Evolutionary conservation across 2,113 vertebrate species (phyloP).

Genomic region (Corvus cornix): DNA sequence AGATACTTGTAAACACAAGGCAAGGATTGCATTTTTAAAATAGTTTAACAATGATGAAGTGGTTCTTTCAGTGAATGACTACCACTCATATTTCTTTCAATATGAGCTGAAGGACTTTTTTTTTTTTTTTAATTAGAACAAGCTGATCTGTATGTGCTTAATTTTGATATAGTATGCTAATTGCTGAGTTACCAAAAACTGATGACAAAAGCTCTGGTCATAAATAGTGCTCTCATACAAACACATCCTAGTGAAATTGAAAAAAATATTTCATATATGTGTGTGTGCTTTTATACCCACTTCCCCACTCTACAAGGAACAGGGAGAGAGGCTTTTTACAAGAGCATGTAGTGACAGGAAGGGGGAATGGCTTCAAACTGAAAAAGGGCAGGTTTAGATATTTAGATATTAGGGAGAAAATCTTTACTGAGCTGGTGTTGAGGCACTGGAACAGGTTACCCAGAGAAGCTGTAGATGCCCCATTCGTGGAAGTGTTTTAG

Average conservation of each 20-base stretch:
- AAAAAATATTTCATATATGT: not conserved
- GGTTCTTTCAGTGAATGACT: not conserved
- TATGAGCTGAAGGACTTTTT: not conserved
- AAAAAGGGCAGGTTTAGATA: not conserved
- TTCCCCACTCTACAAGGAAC: not conserved
- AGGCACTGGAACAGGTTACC: not conserved
- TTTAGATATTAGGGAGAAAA: not conserved
- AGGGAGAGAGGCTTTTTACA: not conserved
- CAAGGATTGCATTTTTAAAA: not conserved
- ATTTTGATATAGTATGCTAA: not conserved
- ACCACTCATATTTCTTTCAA: not conserved
- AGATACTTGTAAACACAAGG: not conserved
- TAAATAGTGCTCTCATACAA: not conserved
- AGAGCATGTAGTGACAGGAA: not conserved
- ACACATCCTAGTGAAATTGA: not conserved
- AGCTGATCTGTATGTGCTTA: not conserved
- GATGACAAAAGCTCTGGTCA: not conserved
- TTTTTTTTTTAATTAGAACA: not conserved
- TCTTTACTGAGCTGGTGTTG: not conserved
- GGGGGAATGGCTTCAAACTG: not conserved
- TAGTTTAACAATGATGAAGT: constrained; percentile 1
- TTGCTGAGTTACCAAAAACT: not conserved
- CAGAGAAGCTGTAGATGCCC: not conserved
- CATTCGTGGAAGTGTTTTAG: not conserved
- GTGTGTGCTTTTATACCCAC: not conserved